phyloP scores from a whole-genome alignment of 2,113 vertebrate genomes.

The Podocnemis expansa region DNA sequence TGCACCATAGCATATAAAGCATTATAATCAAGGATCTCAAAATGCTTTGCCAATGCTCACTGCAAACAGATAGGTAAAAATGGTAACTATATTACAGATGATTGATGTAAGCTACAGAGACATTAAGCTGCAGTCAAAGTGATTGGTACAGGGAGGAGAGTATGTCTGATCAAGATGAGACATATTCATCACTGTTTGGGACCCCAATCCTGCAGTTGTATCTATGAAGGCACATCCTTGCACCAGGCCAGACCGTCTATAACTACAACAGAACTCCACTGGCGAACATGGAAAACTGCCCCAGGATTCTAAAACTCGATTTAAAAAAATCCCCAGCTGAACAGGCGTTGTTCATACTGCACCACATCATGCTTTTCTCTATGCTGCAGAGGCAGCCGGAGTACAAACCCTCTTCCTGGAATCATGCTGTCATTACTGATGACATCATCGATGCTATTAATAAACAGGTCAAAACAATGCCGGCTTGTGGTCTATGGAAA shows the following conservation, averaged over 20 bases:
- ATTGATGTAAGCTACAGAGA: not conserved
- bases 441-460: not conserved
- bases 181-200: not conserved
- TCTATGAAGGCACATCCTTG: not conserved
- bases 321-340: not conserved
- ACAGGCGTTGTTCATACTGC: not conserved
- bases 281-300: not conserved
- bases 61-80: not conserved
- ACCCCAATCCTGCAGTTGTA: not conserved
- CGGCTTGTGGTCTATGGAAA: not conserved
- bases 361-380: not conserved
- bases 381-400: not conserved
- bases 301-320: fast-evolving
- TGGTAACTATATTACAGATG: not conserved
- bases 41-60: not conserved
- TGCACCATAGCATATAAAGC: not conserved
- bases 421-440: not conserved
- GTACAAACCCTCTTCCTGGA: not conserved
- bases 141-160: not conserved
- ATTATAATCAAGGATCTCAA: not conserved
- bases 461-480: not conserved
- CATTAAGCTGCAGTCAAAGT: not conserved
- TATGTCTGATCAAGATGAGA: not conserved
- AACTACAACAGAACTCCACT: fast-evolving
- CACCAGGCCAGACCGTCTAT: fast-evolving